These are phyloP conservation scores for Eulithis prunata DNA, from an alignment of 2,888 invertebrate genomes.

Conservation along the genomic window DNA sequence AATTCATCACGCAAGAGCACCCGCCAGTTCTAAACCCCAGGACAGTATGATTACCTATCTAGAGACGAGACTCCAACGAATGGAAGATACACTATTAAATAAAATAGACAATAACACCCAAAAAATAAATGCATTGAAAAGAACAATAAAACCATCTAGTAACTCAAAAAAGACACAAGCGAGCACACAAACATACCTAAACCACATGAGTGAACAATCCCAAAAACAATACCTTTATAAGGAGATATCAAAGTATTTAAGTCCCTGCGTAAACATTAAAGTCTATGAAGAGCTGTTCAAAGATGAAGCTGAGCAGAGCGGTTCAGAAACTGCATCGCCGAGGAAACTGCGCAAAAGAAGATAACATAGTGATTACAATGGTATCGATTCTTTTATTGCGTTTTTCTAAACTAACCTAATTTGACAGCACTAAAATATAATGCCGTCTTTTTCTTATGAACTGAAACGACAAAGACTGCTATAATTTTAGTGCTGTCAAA, in stretches of 20 bases:
- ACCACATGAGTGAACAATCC: slow-evolving; percentile 21
- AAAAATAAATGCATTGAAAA: slow-evolving; percentile 63
- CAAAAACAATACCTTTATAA: slow-evolving; percentile 55
- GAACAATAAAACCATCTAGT: slow-evolving; percentile 39
- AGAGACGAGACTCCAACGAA: slow-evolving; percentile 65
- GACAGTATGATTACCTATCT: slow-evolving; percentile 61
- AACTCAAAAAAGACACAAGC: slow-evolving; percentile 41
- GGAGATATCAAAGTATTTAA: slow-evolving; percentile 72
- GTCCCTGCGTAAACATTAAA: slow-evolving; percentile 61
- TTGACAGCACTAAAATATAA: too few species aligned
- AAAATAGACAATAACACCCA: slow-evolving; percentile 73
- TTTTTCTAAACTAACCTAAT: too few species aligned
- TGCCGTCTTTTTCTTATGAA: too few species aligned
- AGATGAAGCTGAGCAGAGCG: slow-evolving; percentile 50
- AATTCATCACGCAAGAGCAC: slow-evolving; percentile 42
- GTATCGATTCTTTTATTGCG: too few species aligned
- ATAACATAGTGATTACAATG: slow-evolving; percentile 44
- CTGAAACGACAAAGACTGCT: too few species aligned
- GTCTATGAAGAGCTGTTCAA: slow-evolving; percentile 76
- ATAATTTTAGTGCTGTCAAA: too few species aligned
- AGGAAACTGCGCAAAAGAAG: slow-evolving; percentile 55
- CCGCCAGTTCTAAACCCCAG: slow-evolving; percentile 43
- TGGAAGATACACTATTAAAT: slow-evolving; percentile 65
- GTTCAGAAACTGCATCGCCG: slow-evolving; percentile 24
- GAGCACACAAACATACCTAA: slow-evolving; percentile 55